phyloP scores from a whole-genome alignment of 2,888 invertebrate species.

The Andrena bucephala region DNA sequence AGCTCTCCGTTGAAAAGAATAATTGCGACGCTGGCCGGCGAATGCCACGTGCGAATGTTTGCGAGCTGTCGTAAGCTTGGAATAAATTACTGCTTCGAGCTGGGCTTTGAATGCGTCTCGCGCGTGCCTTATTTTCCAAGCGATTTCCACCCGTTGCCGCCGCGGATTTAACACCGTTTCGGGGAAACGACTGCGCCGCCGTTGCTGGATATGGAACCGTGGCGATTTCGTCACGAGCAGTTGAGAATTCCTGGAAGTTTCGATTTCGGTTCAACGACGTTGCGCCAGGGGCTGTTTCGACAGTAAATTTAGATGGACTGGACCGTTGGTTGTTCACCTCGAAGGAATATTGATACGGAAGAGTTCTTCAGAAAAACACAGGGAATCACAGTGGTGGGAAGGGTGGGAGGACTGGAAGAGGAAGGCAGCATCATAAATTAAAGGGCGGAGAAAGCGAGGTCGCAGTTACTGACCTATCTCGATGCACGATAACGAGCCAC shows the following conservation, averaged over 20 bases:
- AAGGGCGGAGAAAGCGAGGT: conserved; percentile 7
- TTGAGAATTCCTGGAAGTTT: not conserved
- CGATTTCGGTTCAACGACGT: not conserved
- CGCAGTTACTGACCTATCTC: conserved; percentile 62
- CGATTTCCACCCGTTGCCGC: conserved; percentile 13
- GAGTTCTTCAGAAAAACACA: not conserved
- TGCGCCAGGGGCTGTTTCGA: not conserved
- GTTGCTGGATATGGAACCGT: not conserved
- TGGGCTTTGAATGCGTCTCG: conserved; percentile 1
- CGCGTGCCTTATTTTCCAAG: conserved; percentile 15
- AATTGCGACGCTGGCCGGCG: conserved; percentile 9
- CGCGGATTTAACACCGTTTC: conserved; percentile 15
- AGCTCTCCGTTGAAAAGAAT: not conserved
- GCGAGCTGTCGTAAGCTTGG: conserved; percentile 22
- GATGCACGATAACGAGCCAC: conserved; percentile 32
- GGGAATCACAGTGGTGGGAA: not conserved
- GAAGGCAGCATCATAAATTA: not conserved
- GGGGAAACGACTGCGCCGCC: conserved; percentile 1
- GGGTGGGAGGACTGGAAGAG: too few relatives aligned
- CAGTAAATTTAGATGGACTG: not conserved
- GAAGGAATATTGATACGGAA: not conserved
- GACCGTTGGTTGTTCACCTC: not conserved
- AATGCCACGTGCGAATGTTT: conserved; percentile 49
- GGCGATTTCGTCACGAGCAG: not conserved
- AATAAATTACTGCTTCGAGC: conserved; percentile 36